phyloP scores from a whole-genome alignment of 1,140 invertebrate genomes.

The Philotrypesis tridentata region DNA sequence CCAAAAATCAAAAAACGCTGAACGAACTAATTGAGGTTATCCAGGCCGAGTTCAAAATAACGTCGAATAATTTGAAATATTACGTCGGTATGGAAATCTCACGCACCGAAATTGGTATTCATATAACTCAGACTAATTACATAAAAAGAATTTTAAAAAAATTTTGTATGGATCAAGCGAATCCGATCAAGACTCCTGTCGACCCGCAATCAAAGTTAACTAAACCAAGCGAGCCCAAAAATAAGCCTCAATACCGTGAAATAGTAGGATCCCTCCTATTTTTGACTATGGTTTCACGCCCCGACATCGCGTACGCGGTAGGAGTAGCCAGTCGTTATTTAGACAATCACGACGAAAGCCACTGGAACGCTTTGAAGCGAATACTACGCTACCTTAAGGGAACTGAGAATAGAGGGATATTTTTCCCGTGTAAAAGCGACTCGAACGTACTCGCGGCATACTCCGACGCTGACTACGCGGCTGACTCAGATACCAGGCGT shows the following conservation, averaged over 20 bases:
- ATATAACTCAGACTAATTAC: slow-evolving; percentile 51
- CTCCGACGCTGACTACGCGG: slow-evolving; percentile 53
- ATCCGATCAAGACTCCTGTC: slow-evolving; percentile 53
- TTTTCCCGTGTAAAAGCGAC: slow-evolving; percentile 43
- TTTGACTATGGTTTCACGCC: slow-evolving; percentile 63
- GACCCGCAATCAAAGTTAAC: slow-evolving; percentile 30
- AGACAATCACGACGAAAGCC: slow-evolving; percentile 48
- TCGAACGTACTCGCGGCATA: slow-evolving; percentile 24
- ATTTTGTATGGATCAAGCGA: slow-evolving; percentile 54
- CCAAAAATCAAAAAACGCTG: neutral
- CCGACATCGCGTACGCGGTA: too few species aligned
- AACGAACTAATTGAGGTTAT: neutral
- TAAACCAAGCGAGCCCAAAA: neutral
- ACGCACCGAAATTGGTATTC: slow-evolving; percentile 2
- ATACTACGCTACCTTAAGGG: slow-evolving; percentile 67
- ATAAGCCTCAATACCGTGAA: slow-evolving; percentile 59
- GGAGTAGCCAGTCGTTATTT: slow-evolving; percentile 36
- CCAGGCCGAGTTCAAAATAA: slow-evolving; percentile 20
- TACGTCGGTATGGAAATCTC: slow-evolving; percentile 36
- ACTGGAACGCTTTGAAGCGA: slow-evolving; percentile 65
- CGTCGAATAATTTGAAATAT: slow-evolving; percentile 4
- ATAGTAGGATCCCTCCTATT: slow-evolving; percentile 68
- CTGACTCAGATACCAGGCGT: slow-evolving; percentile 44
- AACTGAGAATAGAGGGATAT: slow-evolving; percentile 57
- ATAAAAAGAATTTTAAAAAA: slow-evolving; percentile 48